Evolutionary conservation across 2,888 invertebrate species (phyloP).

Genomic region (Hipparchia semele): DNA sequence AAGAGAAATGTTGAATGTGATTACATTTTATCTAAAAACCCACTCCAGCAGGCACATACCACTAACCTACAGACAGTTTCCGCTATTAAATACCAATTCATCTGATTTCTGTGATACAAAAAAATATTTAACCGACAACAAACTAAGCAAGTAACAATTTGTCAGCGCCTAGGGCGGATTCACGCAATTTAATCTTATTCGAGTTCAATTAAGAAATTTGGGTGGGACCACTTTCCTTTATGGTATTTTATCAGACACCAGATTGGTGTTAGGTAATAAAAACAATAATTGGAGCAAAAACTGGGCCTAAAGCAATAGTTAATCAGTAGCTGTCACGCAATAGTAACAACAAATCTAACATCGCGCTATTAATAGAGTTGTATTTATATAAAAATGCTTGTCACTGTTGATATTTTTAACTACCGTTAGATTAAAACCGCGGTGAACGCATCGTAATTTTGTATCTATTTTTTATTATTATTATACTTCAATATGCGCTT

Average conservation of each 20-base stretch:
- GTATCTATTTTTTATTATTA: neutral
- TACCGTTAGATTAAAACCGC: neutral
- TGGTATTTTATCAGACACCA: conserved; percentile 43
- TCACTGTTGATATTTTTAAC: conserved; percentile 12
- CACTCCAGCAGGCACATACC: conserved; percentile 14
- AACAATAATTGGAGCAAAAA: conserved; percentile 23
- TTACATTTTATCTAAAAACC: conserved; percentile 20
- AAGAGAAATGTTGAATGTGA: conserved; percentile 25
- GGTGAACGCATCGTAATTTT: neutral
- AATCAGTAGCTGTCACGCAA: conserved; percentile 34
- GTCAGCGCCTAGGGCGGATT: conserved; percentile 49
- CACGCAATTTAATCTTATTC: conserved; percentile 54
- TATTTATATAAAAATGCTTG: conserved; percentile 18
- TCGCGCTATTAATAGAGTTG: conserved; percentile 29
- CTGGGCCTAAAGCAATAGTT: conserved; percentile 23
- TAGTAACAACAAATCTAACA: conserved; percentile 27
- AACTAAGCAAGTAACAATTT: conserved; percentile 50
- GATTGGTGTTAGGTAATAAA: conserved; percentile 32
- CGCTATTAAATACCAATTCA: conserved; percentile 25
- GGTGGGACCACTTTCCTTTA: conserved; percentile 49
- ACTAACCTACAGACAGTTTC: conserved; percentile 17
- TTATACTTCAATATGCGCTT: neutral
- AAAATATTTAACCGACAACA: conserved; percentile 26
- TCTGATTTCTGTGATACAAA: conserved; percentile 18
- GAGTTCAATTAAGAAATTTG: conserved; percentile 47